phyloP scores from a whole-genome alignment of 2,113 vertebrate species.

The Ivindomyrus marchei region DNA sequence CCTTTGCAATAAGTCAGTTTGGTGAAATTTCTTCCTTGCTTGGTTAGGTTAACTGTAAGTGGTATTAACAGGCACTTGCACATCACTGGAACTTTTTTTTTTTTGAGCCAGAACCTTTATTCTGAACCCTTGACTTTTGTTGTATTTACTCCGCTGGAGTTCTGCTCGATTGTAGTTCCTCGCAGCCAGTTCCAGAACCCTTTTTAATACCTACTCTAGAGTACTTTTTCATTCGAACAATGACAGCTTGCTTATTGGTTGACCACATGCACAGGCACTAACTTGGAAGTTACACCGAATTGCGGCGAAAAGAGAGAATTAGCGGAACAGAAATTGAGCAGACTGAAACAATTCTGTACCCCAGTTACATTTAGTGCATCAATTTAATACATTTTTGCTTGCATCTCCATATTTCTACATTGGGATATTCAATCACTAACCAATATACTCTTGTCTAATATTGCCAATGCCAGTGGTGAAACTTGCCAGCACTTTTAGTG shows the following conservation, averaged over 20 bases:
- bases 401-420: too few relatives aligned
- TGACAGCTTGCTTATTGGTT: not conserved
- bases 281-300: too few relatives aligned
- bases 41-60: not conserved
- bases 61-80: not conserved
- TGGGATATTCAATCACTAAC: too few relatives aligned
- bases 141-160: not conserved
- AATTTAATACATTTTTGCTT: too few relatives aligned
- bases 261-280: not conserved
- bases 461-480: too few relatives aligned
- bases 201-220: not conserved
- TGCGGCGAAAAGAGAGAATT: too few relatives aligned
- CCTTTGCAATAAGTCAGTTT: not conserved
- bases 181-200: not conserved
- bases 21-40: not conserved
- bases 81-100: not conserved
- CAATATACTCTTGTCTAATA: too few relatives aligned
- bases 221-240: not conserved
- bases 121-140: not conserved
- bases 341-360: too few relatives aligned
- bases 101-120: not conserved
- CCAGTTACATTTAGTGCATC: too few relatives aligned
- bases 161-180: not conserved
- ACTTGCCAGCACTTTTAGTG: too few relatives aligned
- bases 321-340: too few relatives aligned